Evolutionary conservation across 2,888 invertebrate genomes (phyloP).

Genomic region (Pristionchus japonicus): DNA sequence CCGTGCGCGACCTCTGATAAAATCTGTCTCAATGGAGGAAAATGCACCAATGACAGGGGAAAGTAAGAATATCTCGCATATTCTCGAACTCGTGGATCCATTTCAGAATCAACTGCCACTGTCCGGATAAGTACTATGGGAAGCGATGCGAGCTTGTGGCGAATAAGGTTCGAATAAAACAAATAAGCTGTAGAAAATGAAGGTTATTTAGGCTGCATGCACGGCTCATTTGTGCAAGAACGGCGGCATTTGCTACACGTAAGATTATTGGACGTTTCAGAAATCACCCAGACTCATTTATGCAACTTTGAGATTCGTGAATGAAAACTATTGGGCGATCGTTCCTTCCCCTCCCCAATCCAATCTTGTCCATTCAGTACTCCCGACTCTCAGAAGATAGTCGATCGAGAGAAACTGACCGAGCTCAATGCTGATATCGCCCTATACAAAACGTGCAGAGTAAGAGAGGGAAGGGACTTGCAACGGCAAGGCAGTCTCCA

Average conservation of each 20-base stretch:
- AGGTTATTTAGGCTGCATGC: not conserved
- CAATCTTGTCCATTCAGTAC: not conserved
- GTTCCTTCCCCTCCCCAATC: no score
- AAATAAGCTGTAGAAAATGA: not conserved
- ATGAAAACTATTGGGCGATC: no score
- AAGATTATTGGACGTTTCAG: not conserved
- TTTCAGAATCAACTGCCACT: conserved; percentile 25
- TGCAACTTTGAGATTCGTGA: no score
- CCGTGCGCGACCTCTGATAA: conserved; percentile 5
- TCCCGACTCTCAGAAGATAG: not conserved
- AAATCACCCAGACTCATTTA: not conserved
- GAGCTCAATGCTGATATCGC: not conserved
- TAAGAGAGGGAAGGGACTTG: not conserved
- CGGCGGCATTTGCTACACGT: conserved; percentile 22
- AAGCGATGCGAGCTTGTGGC: conserved; percentile 44
- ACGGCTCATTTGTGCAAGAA: not conserved
- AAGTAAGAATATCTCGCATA: not conserved
- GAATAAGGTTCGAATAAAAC: conserved; percentile 1
- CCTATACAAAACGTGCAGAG: not conserved
- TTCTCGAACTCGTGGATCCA: not conserved
- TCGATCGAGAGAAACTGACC: not conserved
- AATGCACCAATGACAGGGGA: conserved; percentile 24
- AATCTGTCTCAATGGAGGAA: conserved; percentile 31
- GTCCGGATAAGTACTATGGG: conserved; percentile 12
- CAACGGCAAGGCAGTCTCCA: no score